Evolutionary conservation across 2,888 invertebrate species (phyloP).

Genomic region (Pardosa pseudoannulata): DNA sequence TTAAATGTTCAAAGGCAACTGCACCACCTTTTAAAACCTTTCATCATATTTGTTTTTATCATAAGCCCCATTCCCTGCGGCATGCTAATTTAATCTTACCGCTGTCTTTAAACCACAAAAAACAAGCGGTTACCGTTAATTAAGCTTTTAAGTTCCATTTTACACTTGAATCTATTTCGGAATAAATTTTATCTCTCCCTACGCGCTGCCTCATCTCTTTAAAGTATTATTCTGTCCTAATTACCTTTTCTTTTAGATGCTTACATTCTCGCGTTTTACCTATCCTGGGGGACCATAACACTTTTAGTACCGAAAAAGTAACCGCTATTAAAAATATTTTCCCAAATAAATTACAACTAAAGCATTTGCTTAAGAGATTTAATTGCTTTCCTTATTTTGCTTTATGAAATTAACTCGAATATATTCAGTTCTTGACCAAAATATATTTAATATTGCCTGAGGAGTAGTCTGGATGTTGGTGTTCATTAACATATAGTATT

Average conservation of each 20-base stretch:
- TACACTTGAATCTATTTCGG: background rate
- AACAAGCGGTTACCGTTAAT: background rate
- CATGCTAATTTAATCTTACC: background rate
- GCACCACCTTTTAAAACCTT: no score
- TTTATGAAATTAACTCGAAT: background rate
- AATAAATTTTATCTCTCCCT: background rate
- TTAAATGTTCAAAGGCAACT: no score
- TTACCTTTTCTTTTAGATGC: slow-evolving; percentile 5
- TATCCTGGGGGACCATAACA: background rate
- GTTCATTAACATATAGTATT: no score
- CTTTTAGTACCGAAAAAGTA: background rate
- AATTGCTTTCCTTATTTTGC: background rate
- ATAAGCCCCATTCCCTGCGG: background rate
- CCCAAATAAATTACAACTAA: background rate
- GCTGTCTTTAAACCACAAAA: background rate
- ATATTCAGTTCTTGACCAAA: background rate
- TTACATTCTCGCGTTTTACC: background rate
- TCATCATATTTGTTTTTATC: no score
- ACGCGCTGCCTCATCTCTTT: background rate
- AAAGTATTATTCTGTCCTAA: slow-evolving; percentile 1
- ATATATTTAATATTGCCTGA: no score
- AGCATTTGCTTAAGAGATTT: background rate
- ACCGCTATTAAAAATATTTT: background rate
- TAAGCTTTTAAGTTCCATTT: slow-evolving; percentile 4
- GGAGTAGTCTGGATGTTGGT: no score